phyloP scores from a whole-genome alignment of 2,797 vertebrate species.

The Remorina albescens region DNA sequence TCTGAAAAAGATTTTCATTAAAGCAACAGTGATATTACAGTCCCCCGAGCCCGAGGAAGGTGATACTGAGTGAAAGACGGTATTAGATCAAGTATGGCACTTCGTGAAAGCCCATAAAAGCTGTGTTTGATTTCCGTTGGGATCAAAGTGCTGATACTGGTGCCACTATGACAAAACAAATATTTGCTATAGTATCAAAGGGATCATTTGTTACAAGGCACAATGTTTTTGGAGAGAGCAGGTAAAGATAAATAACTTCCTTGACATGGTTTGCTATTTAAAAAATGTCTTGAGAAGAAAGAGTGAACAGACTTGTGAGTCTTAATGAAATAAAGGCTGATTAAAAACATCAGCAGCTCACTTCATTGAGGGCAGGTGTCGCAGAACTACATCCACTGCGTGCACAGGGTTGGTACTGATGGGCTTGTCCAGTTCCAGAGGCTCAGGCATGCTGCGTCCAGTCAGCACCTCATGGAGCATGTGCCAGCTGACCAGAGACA shows the following conservation, averaged over 20 bases:
- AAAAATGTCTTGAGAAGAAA: too few relatives aligned
- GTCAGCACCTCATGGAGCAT: conserved; percentile 98
- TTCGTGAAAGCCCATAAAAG: conserved; percentile 18
- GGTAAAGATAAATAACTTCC: not conserved
- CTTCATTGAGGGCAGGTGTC: conserved; percentile 99
- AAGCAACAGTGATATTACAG: conserved; percentile 47
- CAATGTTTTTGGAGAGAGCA: conserved; percentile 3
- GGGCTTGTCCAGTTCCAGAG: conserved; percentile 98
- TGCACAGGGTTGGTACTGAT: conserved; percentile 99
- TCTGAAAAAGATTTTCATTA: conserved; percentile 64
- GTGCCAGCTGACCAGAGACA: conserved; percentile 99
- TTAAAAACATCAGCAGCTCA: conserved; percentile 69
- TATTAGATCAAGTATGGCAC: conserved; percentile 26
- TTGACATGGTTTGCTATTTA: too few relatives aligned
- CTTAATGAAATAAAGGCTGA: not conserved
- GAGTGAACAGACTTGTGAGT: not conserved
- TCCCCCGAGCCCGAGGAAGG: conserved; percentile 32
- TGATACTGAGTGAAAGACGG: conserved; percentile 46
- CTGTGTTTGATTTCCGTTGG: conserved; percentile 70
- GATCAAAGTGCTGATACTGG: conserved; percentile 52
- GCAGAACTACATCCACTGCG: conserved; percentile 97
- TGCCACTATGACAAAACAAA: conserved; percentile 43
- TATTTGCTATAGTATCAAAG: conserved; percentile 34
- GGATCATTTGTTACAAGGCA: conserved; percentile 12
- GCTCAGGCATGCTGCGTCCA: conserved; percentile 95